Evolutionary conservation across 2,888 invertebrate genomes (phyloP).

Genomic region (Drosophila nr. fundita): DNA sequence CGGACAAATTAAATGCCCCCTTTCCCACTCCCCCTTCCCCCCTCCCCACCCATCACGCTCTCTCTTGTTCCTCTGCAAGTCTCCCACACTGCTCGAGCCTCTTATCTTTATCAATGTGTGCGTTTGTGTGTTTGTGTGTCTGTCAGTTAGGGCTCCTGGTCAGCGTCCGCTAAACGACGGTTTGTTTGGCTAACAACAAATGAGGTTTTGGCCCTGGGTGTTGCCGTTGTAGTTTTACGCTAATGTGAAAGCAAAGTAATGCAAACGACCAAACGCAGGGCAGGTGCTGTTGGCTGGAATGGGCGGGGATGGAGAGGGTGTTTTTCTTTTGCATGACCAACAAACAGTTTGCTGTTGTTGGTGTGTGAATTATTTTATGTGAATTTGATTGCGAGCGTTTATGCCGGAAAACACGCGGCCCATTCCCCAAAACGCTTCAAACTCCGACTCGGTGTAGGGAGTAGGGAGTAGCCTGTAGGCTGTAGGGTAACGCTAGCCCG

Average conservation of each 20-base stretch:
- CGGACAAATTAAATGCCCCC: constrained; percentile 75
- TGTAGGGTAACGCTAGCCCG: background rate
- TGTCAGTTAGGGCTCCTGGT: constrained; percentile 14
- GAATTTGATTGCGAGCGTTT: constrained; percentile 80
- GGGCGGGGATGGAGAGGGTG: constrained; percentile 1
- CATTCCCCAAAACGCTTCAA: constrained; percentile 40
- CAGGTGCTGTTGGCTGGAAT: background rate
- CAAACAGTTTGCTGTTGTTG: constrained; percentile 69
- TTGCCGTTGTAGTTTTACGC: constrained; percentile 46
- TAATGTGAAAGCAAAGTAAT: constrained; percentile 51
- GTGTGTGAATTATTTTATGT: constrained; percentile 78
- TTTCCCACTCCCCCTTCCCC: background rate
- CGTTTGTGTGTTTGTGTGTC: constrained; percentile 13
- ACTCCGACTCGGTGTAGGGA: background rate
- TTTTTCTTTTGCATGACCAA: constrained; percentile 64
- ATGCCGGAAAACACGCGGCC: constrained; percentile 72
- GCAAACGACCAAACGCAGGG: constrained; percentile 25
- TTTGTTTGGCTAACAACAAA: constrained; percentile 68
- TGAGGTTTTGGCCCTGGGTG: constrained; percentile 31
- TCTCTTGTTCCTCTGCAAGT: background rate
- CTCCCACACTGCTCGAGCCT: background rate
- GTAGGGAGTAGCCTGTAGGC: background rate
- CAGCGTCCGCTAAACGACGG: constrained; percentile 68
- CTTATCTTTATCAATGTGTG: constrained; percentile 7
- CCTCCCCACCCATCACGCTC: background rate